Evolutionary conservation across 2,888 invertebrate species (phyloP), one percentile per base, ranked within the genome.

Genomic region (Hypercompe scribonia): DNA sequence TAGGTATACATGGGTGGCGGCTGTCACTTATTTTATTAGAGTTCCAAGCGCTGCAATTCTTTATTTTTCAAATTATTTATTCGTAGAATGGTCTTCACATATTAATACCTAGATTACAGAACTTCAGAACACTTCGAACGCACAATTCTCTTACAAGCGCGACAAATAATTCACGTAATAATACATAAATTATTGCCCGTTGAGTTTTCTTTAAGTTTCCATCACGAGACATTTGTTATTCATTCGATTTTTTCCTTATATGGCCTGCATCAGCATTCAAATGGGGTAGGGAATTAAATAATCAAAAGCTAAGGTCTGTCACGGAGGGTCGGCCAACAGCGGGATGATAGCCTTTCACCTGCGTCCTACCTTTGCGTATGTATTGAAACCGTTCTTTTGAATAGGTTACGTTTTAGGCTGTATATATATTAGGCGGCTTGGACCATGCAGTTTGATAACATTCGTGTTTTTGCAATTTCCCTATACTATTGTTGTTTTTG

Each of bases 201-300:
- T 18, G 18, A 61, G 15, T 34, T 15, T 33, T n/a, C n/a, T 34
- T 54, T 68, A 50, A 15, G 68, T 54, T 33, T 68, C 11, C 10
- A 54, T 46, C 8, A 13, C 34, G n/a, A 18, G 33, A 0, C 15
- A 46, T 46, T 66, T 65, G 39, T 42, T 46, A 11, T 28, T 42
- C 31, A 31, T 50, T 68, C 21, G 54, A 34, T 34, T 68, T 54
- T 54, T 50, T 68, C 13, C 50, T 33, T 34, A 61, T 54, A 50
- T n/a, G 31, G 4, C n/a, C 33, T 31, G 50, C 18, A 68, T 72
- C 54, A 65, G 46, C 39, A 69, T 73, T 34, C 58, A 58, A 58
- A 73, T 69, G 34, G 64, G 42, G 24, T 33, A 58, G 36, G 36
- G 61, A 70, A 73, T 70, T 73, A 67, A 73, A 73, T 73, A 73